Evolutionary conservation across 2,888 invertebrate species (phyloP), one percentile per base, ranked within the genome.

Genomic region (Macrophya annulata): DNA sequence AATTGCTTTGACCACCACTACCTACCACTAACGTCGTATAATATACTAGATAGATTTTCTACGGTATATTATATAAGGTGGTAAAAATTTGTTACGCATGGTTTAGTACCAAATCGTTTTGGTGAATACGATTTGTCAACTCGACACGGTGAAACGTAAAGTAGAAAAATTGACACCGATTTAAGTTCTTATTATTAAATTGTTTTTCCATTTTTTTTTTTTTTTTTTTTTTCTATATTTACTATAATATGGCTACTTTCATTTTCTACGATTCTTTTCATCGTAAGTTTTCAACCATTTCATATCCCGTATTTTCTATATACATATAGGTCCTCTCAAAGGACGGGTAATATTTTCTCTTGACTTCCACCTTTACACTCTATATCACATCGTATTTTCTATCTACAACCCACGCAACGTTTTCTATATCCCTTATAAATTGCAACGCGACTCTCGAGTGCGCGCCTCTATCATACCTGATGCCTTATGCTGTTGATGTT

Each of bases 391-490:
- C 55, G 59, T 79, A 59, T 59, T 55, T 59, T 79, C 55, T 79
- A 79, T 40, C 59, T 59, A 55, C 40, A 79, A n/a, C 79, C 79
- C 40, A 59, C 40, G 40, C 59, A 40, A 55, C 51, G 17, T 51
- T 77, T 51, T 51, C 31, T 77, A 77, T 77, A 77, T 79, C 79
- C 79, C 79, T 79, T 79, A 79, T 79, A 79, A 79, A 79, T 79
- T 79, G 79, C 79, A 43, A 79, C 21, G 40, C 59, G 79, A 79
- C 79, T 62, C 15, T 5, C 40, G 40, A n/a, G 74, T 45, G 45
- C 25, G 45, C 25, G 74, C 15, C n/a, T 74, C 21, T n/a, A 25
- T 21, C 45, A 12, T 45, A 74, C 25, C 74, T 45, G 6, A 37
- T 37, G 17, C 71, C 71, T 9, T 17, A 40, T 71, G 12, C 71